Evolutionary conservation across 2,113 vertebrate genomes (phyloP), one percentile per base, ranked within the genome.

Genomic region (Tetraodon nigroviridis): DNA sequence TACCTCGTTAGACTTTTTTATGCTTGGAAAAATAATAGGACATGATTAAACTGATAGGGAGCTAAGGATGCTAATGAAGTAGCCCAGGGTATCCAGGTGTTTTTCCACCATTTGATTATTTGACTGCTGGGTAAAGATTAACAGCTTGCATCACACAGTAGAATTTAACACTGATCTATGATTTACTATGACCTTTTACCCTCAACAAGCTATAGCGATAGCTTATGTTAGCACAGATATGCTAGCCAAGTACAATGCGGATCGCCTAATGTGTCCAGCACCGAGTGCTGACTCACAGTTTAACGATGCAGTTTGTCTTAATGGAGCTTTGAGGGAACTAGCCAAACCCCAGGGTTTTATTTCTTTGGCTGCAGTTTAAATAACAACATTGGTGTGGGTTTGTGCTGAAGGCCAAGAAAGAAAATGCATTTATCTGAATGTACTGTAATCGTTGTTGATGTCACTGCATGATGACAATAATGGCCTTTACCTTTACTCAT

Each of bases 141-240:
- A 37, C 6, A 37, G 4, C 11, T 37, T 37, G 32, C 11, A 37
- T 37, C 32, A 37, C 32, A 37, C 6, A 3, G 8, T 37, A 3
- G 32, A 37, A 37, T 37, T 37, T 8, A 37, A 37, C 32, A 37
- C 1, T 37, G 7, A 71, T 58, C 51, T 73, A 52, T 61, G 41
- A 53, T 74, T 76, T 68, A 58, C 49, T 45, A 24, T 79, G 58
- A 73, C 64, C 60, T 69, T 73, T 82, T 73, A 68, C 75, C 70
- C 79, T 73, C 58, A 27, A 45, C 4, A 1, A n/a, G 51, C 65
- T 60, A 73, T 55, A 69, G 81, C 60, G 64, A 79, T 80, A 73
- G 70, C 75, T 76, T 79, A 59, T 62, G 64, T 80, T 78, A 72
- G 70, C 75, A 76, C 81, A 59, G 71, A 78, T 84, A 66, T 60